Evolutionary conservation across 2,113 vertebrate genomes (phyloP).

Genomic region (Trichechus manatus): DNA sequence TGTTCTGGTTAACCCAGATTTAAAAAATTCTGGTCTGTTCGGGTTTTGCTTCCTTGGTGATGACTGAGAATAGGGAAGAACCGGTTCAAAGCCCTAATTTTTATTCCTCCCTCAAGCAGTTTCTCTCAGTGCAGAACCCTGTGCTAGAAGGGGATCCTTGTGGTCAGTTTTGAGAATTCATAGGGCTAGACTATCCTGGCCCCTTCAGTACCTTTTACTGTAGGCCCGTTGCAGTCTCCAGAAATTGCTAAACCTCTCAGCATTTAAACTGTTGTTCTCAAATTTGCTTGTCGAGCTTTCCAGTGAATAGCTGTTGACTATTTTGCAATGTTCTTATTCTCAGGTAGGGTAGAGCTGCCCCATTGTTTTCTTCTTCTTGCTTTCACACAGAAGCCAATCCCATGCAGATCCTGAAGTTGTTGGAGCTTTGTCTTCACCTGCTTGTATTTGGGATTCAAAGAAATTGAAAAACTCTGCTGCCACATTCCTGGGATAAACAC

Average conservation of each 20-base stretch:
- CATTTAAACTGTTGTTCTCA: not conserved
- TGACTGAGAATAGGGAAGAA: no score
- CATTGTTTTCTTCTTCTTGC: no score
- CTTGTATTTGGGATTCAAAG: not conserved
- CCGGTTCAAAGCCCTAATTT: not conserved
- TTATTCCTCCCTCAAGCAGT: not conserved
- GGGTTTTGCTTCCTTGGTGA: no score
- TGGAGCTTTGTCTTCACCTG: no score
- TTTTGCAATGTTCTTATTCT: not conserved
- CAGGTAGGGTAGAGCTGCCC: not conserved
- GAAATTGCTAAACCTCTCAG: not conserved
- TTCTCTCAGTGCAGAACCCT: not conserved
- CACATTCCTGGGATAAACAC: not conserved
- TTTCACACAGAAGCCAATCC: no score
- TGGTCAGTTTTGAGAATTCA: not conserved
- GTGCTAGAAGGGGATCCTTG: not conserved
- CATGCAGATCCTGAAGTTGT: no score
- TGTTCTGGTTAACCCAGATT: no score
- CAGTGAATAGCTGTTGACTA: not conserved
- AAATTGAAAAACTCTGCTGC: not conserved
- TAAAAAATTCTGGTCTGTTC: no score
- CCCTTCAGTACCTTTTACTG: not conserved
- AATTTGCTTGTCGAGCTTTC: not conserved
- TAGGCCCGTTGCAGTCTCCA: not conserved
- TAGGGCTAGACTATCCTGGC: not conserved